Evolutionary conservation across 2,797 vertebrate species (phyloP).

Genomic region (Lycodopsis pacificus): DNA sequence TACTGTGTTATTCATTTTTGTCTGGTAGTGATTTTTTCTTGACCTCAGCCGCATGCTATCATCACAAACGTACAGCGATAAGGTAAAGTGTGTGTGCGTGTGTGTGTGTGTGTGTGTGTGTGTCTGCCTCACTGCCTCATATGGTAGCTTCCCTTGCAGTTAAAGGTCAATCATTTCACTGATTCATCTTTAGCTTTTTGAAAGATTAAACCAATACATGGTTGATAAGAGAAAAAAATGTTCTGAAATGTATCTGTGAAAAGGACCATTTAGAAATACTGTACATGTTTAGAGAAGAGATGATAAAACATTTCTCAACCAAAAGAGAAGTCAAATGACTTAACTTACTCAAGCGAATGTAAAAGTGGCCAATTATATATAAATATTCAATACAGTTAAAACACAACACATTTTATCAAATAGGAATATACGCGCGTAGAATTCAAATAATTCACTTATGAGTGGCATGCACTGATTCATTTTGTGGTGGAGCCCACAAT

Average conservation of each 20-base stretch:
- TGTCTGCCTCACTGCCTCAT: constrained; percentile 2
- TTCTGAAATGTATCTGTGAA: constrained; percentile 8
- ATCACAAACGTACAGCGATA: constrained; percentile 26
- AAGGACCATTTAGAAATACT: constrained; percentile 21
- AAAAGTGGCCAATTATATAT: constrained; percentile 7
- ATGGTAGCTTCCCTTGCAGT: constrained; percentile 10
- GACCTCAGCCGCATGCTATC: constrained; percentile 24
- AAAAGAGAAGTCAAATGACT: not conserved
- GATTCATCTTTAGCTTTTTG: constrained; percentile 25
- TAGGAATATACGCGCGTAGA: not conserved
- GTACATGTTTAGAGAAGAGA: constrained; percentile 7
- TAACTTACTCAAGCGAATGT: constrained; percentile 6
- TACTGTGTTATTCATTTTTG: constrained; percentile 18
- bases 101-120: not conserved
- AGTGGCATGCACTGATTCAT: constrained; percentile 3
- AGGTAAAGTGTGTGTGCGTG: constrained; percentile 8
- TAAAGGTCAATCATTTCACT: constrained; percentile 31
- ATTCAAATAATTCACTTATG: not conserved
- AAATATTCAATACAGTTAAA: constrained; percentile 13
- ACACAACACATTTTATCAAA: constrained; percentile 9
- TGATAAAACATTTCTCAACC: not conserved
- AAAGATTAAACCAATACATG: constrained; percentile 38
- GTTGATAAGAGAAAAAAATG: constrained; percentile 16
- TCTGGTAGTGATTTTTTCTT: constrained; percentile 28
- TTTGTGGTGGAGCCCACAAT: not conserved